Evolutionary conservation across 2,113 vertebrate species (phyloP).

Genomic region (Sterna hirundo): DNA sequence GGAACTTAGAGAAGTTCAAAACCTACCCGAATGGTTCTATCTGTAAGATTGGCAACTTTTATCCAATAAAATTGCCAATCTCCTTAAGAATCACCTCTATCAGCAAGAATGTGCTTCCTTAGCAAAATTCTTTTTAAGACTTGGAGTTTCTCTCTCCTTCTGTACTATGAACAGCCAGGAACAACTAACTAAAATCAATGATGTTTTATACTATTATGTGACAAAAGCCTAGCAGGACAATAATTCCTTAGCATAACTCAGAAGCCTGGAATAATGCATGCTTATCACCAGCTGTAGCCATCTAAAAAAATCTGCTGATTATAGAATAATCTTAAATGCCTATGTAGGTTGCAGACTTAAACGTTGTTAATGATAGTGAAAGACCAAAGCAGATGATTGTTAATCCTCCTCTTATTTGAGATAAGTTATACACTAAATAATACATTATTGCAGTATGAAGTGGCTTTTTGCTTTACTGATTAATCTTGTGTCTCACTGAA

Average conservation of each 20-base stretch:
- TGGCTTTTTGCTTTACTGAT: background rate
- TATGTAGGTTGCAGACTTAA: background rate
- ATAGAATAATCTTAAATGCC: constrained; percentile 13
- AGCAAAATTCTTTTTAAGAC: background rate
- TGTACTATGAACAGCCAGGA: background rate
- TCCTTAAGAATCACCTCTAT: background rate
- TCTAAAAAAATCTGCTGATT: background rate
- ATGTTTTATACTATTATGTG: background rate
- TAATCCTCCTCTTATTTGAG: constrained; percentile 2
- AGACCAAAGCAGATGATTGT: background rate
- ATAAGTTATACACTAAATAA: background rate
- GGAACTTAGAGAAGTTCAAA: background rate
- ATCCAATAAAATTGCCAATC: background rate
- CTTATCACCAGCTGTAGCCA: background rate
- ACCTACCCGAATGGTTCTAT: background rate
- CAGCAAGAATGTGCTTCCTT: background rate
- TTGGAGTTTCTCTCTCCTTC: background rate
- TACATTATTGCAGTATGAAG: background rate
- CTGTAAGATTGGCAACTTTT: background rate
- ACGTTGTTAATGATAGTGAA: background rate
- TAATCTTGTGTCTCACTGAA: background rate
- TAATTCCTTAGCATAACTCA: background rate
- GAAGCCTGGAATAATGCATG: background rate
- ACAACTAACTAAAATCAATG: background rate
- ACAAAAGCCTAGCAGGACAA: background rate